Evolutionary conservation across 2,113 vertebrate genomes (phyloP), one percentile per base, ranked within the genome.

Genomic region (Pangasianodon gigas): DNA sequence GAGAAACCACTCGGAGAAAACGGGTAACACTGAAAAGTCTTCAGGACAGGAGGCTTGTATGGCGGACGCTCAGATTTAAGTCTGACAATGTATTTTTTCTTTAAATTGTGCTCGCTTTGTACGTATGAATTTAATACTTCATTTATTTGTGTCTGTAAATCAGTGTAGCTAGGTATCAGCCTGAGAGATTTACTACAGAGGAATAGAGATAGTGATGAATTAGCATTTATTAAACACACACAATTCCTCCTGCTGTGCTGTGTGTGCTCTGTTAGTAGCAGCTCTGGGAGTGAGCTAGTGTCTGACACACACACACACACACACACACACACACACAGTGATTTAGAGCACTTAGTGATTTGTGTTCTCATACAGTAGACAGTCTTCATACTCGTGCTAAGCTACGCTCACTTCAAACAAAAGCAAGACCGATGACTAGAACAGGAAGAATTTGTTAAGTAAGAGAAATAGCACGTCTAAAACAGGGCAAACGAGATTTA

Each of bases 321-420:
- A 52, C 56, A 62, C 75, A 67, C 46, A 87, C 86, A 85, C 67
- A 77, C 26, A 65, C 74, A 37, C 44, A 21, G 32, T 77, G 88
- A 85, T 77, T 85, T 65, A 89, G 18, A 51, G n/a, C 87, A 81
- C 77, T 81, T 46, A 58, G 48, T 74, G 67, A 58, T 77, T 79
- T 58, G 74, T 79, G 14, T 32, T 51, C 74, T n/a, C 14, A 11
- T n/a, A 65, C 65, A 48, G 13, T 46, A 52, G 26, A 84, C 51
- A 56, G 11, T 52, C 80, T 75, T 84, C 79, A 71, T 65, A 71
- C 62, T 24, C 9, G 3, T 71, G 87, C 24, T 84, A 21, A 65
- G 14, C 32, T 69, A 46, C 16, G 14, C 13, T 56, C 80, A 26
- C 32, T 56, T 71, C 65, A 54, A 65, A 41, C 80, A 48, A 65